A percentile compares a stretch with the other conserved stretches of the same genome.
Evolutionary conservation across 2,113 vertebrate species (phyloP).

Genomic region (Leucopsar rothschildi): DNA sequence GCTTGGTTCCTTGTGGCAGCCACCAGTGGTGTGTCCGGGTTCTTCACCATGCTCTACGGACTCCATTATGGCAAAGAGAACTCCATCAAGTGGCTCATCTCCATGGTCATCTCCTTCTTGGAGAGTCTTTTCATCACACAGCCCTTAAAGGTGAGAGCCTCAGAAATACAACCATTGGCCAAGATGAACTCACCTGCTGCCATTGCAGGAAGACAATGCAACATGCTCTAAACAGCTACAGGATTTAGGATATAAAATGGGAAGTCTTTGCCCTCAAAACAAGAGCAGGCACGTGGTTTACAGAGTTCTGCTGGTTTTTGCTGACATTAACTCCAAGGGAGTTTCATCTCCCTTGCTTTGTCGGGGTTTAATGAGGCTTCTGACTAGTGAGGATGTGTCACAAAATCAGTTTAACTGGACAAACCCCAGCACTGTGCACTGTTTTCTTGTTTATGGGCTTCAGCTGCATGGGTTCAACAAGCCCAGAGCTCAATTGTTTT

Average conservation of each 20-base stretch:
- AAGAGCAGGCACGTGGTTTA: not conserved
- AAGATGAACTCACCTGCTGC: not conserved
- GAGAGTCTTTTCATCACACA: conserved; percentile 95
- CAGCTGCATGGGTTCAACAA: not conserved
- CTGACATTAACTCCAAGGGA: not conserved
- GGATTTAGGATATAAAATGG: not conserved
- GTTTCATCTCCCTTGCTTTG: not conserved
- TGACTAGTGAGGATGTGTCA: not conserved
- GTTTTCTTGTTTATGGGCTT: not conserved
- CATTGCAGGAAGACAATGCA: not conserved
- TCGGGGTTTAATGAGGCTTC: not conserved
- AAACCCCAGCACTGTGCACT: not conserved
- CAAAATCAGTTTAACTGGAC: not conserved
- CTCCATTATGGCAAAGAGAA: conserved; percentile 87
- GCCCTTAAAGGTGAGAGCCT: conserved; percentile 85
- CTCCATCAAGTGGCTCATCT: conserved; percentile 92
- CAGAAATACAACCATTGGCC: not conserved
- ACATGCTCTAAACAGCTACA: not conserved
- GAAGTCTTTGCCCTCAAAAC: not conserved
- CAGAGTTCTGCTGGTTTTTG: not conserved
- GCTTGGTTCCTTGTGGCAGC: conserved; percentile 86
- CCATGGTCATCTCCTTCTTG: conserved; percentile 88
- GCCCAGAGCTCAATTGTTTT: not conserved
- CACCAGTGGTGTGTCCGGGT: conserved; percentile 84
- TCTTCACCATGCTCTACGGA: conserved; percentile 93